These are phyloP conservation scores for Sinocyclocheilus anshuiensis DNA, from an alignment of 2,113 vertebrate genomes.

Conservation along the genomic window DNA sequence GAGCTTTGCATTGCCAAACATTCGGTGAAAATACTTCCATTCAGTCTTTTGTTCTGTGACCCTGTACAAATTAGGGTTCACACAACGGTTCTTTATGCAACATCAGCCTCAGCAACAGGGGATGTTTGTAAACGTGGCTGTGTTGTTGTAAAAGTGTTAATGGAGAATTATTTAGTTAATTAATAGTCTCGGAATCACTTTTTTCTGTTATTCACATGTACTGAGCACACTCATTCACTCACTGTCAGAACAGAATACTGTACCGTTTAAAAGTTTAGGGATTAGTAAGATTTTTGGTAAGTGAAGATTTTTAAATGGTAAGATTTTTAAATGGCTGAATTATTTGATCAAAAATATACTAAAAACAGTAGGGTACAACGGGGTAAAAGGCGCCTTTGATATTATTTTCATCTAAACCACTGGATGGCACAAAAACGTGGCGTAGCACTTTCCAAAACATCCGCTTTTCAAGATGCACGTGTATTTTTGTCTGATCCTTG, in stretches of 20 bases:
- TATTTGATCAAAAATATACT: background rate
- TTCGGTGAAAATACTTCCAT: slow-evolving; percentile 53
- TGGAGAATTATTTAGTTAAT: slow-evolving; percentile 47
- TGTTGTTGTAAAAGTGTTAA: slow-evolving; percentile 38
- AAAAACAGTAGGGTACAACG: background rate
- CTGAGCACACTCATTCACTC: background rate
- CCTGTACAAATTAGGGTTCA: slow-evolving; percentile 51
- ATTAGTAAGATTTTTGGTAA: background rate
- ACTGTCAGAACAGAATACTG: background rate
- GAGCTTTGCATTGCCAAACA: slow-evolving; percentile 70
- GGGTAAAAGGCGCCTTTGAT: too few species aligned
- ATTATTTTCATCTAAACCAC: too few species aligned
- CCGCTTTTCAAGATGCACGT: too few species aligned
- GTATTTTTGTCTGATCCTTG: too few species aligned
- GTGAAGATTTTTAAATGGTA: too few species aligned
- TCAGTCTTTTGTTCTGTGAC: slow-evolving; percentile 51
- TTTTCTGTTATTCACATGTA: background rate
- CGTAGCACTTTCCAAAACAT: too few species aligned
- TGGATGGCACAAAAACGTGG: too few species aligned
- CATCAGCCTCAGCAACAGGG: slow-evolving; percentile 28
- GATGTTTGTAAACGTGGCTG: slow-evolving; percentile 46
- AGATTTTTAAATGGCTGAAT: background rate
- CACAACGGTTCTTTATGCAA: slow-evolving; percentile 41
- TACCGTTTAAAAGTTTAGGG: background rate
- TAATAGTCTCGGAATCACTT: slow-evolving; percentile 46